Evolutionary conservation across 2,113 vertebrate genomes (phyloP).

Genomic region (Rhabdomys dilectus): DNA sequence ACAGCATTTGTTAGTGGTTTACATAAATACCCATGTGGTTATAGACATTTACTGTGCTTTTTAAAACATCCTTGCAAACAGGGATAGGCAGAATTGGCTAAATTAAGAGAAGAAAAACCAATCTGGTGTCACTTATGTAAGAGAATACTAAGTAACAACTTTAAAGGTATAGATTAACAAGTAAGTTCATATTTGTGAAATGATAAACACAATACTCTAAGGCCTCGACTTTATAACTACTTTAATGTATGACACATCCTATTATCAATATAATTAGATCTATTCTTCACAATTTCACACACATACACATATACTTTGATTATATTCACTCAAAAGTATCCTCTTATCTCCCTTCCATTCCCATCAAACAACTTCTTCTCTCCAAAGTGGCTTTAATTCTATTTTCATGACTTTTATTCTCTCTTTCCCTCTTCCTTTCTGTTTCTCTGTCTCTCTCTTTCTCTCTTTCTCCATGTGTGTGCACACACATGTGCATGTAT

Average conservation of each 20-base stretch:
- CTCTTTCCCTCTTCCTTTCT: background rate
- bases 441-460: background rate
- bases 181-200: slow-evolving; percentile 11
- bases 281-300: background rate
- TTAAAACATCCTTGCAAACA: background rate
- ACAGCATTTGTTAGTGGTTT: background rate
- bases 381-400: background rate
- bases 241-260: background rate
- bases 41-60: background rate
- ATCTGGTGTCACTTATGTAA: background rate
- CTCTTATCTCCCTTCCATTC: background rate
- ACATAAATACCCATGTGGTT: background rate
- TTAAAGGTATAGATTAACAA: background rate
- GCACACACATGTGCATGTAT: background rate
- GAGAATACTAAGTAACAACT: background rate
- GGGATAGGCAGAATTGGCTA: background rate
- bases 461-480: background rate
- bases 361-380: background rate
- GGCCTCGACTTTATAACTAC: background rate
- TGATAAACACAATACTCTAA: background rate
- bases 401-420: background rate
- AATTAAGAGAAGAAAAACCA: slow-evolving; percentile 18
- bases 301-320: background rate
- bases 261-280: background rate
- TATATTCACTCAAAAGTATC: background rate